phyloP scores from a whole-genome alignment of 2,113 vertebrate species.

The Strix aluco region DNA sequence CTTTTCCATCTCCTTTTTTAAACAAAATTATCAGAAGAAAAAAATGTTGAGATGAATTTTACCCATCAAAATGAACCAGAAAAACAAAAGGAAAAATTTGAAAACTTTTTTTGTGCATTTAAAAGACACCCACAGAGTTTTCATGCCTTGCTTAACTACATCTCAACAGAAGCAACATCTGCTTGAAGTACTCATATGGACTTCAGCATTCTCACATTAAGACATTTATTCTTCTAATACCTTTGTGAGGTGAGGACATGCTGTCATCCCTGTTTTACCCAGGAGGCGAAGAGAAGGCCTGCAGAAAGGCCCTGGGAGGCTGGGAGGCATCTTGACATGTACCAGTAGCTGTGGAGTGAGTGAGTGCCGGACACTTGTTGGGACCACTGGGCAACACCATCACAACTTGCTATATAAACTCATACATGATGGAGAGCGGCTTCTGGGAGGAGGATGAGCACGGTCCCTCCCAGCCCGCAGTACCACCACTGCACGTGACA shows the following conservation, averaged over 20 bases:
- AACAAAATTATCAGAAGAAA: background rate
- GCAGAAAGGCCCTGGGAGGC: background rate
- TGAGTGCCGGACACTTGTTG: rapidly evolving
- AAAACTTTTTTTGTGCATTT: background rate
- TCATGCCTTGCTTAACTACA: background rate
- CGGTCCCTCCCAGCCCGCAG: rapidly evolving
- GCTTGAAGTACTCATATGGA: background rate
- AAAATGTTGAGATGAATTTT: background rate
- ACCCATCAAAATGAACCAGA: background rate
- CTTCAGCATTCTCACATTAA: background rate
- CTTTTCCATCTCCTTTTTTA: background rate
- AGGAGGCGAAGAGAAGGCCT: background rate
- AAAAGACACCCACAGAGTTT: background rate
- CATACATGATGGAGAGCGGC: background rate
- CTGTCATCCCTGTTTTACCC: background rate
- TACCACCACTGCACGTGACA: rapidly evolving
- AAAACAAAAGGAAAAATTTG: background rate
- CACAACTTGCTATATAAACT: rapidly evolving
- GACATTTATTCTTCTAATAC: background rate
- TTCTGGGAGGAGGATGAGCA: background rate
- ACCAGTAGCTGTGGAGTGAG: background rate
- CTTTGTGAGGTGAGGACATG: background rate
- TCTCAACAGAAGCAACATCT: rapidly evolving
- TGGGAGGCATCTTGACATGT: rapidly evolving
- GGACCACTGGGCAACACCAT: rapidly evolving